Base-by-base conservation (phyloP, 2,113 vertebrate species). In the Caranx ignobilis region DNA sequence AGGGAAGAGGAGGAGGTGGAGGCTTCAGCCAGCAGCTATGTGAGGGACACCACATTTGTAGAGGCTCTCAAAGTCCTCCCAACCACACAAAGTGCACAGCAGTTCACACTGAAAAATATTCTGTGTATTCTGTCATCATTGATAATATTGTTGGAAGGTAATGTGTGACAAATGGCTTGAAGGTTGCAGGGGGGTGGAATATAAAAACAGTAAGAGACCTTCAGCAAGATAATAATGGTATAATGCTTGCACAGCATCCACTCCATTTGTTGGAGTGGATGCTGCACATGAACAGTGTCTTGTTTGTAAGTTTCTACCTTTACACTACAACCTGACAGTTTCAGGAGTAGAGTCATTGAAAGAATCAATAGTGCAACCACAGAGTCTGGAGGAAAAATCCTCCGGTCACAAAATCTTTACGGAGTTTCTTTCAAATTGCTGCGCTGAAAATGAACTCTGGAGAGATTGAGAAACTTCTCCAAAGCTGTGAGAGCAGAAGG, bases 301-400 rank as follows among this genome's bases (percentile, higher is more conserved):
- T 31, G 13, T n/a, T 54, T 77, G 34, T 67, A 10, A 66, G 35
- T 70, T 12, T 60, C 56, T 9, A 3, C 11, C 2, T 60, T 69
- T 67, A 18, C 41, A 16, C 11, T 18, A 61, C 39, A 59, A 41
- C 32, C 26, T n/a, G 55, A n/a, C 32, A 31, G 13, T n/a, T 59
- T 6, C 18, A 19, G 35, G 65, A 61, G 57, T 48, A 18, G 13
- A 41, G 75, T 12, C 57, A 54, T 47, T 9, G 32, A 18, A 39
- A 41, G 54, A 35, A 78, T 62, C 57, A 62, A 63, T 70, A 41
- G 43, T 6, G 32, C 66, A 26, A 26, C 26, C 26, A 35, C 7
- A 56, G 54, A 45, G 65, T 47, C 39, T 47, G 16, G n/a, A 21
- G 39, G 37, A 59, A 69, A 37, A 35, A 60, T 26, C 31, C 43